These are phyloP conservation scores for Steinernema hermaphroditum DNA, from an alignment of 2,888 invertebrate species.

Conservation along the genomic window DNA sequence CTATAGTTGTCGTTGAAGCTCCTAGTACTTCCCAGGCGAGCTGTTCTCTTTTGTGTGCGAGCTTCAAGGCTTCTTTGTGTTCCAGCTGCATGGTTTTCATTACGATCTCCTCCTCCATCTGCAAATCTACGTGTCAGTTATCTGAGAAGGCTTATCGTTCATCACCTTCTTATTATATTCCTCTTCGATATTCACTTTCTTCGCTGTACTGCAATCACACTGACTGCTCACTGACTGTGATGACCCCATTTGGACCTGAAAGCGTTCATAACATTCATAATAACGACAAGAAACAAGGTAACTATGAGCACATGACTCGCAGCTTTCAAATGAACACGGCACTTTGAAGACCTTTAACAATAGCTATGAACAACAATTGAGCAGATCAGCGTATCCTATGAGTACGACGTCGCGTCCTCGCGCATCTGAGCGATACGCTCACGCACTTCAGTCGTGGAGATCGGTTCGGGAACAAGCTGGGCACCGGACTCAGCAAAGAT, in stretches of 20 bases:
- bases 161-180: constrained; percentile 3
- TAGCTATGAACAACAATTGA: too few relatives aligned
- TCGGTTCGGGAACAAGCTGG: constrained; percentile 31
- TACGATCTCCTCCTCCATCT: constrained; percentile 45
- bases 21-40: constrained; percentile 51
- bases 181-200: not conserved
- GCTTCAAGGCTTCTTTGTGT: constrained; percentile 43
- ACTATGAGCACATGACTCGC: too few relatives aligned
- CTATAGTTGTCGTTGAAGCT: constrained; percentile 44
- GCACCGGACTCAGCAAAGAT: constrained; percentile 31
- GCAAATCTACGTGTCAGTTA: constrained; percentile 1
- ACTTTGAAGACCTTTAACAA: too few relatives aligned
- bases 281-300: not conserved
- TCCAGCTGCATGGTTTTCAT: constrained; percentile 44
- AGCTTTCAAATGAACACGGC: too few relatives aligned
- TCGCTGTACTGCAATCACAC: not conserved
- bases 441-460: constrained; percentile 36
- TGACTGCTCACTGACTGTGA: not conserved
- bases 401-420: too few relatives aligned
- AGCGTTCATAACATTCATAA: not conserved
- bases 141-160: not conserved
- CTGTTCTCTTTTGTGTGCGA: constrained; percentile 41
- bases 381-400: too few relatives aligned
- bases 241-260: constrained; percentile 1
- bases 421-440: constrained; percentile 33